Evolutionary conservation across 2,797 vertebrate species (phyloP).

Genomic region (Eospalax fontanierii): DNA sequence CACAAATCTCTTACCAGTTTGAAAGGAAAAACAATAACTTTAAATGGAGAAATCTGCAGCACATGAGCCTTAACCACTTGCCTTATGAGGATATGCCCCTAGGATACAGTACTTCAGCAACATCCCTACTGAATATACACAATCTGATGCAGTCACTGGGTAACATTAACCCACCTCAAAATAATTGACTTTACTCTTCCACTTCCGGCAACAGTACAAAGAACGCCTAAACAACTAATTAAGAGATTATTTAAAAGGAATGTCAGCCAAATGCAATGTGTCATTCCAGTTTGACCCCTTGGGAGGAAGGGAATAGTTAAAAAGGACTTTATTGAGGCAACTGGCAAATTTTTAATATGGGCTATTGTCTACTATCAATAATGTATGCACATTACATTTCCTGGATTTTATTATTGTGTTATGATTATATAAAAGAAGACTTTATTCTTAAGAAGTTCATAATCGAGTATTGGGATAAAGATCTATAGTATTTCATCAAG

Average conservation of each 20-base stretch:
- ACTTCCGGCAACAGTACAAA: neutral
- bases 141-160: neutral
- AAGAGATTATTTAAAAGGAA: neutral
- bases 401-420: neutral
- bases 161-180: conserved; percentile 29
- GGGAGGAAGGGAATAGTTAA: neutral
- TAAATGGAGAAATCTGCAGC: conserved; percentile 1
- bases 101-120: neutral
- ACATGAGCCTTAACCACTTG: neutral
- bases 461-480: conserved; percentile 41
- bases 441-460: conserved; percentile 49
- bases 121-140: conserved; percentile 21
- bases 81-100: neutral
- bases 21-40: neutral
- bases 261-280: neutral
- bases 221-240: neutral
- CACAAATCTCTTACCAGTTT: conserved; percentile 21
- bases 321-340: neutral
- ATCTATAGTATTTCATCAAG: conserved; percentile 38
- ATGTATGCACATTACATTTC: neutral
- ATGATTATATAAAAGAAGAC: conserved; percentile 15
- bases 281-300: neutral
- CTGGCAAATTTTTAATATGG: neutral
- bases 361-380: neutral
- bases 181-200: neutral